Base-by-base conservation (phyloP, 2,113 vertebrate species). In the Odontesthes bonariensis region DNA sequence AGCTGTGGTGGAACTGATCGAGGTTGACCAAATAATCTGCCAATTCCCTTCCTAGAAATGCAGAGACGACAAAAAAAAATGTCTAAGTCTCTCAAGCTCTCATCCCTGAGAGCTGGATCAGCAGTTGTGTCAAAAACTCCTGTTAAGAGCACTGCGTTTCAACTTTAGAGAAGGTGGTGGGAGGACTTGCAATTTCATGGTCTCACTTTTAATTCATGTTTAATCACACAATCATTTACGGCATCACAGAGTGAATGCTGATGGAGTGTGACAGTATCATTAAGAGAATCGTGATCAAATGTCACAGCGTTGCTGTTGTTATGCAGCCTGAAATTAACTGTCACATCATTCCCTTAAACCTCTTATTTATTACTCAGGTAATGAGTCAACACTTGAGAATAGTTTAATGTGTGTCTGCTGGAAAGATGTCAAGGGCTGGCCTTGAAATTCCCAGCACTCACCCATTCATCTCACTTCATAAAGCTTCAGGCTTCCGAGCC, bases 21-120 rank as follows among this genome's bases (percentile, higher is more conserved):
- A 89, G 91, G 91, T 90, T 93, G 93, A 93, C 91, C 92, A 94
- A 94, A 94, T 94, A 93, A 94, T 94, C 93, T 92, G 89, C 91
- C 93, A 92, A 92, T 93, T 94, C 88, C 90, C 91, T 89, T 81
- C 77, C 70, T 70, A 84, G 89, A 91, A 94, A 91, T 92, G 93
- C 92, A 81, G 86, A 88, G 90, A 65, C 61, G 86, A 92, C 92
- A 91, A 89, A 93, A 93, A 93, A 92, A 88, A 81, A 22, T 13
- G 86, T 87, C 86, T 91, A 92, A 94, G 88, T 87, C 92, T 87
- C 86, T 70, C 79, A 85, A 88, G 89, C 87, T 82, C 89, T 91
- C 90, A 88, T 94, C 91, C 92, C 83, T 32, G 16, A 87, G 87
- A 87, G 91, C 92, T 93, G 91, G 87, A 88, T 92, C 92, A 93